These are phyloP conservation scores for Diplazon laetatorius DNA, from an alignment of 2,888 invertebrate genomes.

Conservation along the genomic window DNA sequence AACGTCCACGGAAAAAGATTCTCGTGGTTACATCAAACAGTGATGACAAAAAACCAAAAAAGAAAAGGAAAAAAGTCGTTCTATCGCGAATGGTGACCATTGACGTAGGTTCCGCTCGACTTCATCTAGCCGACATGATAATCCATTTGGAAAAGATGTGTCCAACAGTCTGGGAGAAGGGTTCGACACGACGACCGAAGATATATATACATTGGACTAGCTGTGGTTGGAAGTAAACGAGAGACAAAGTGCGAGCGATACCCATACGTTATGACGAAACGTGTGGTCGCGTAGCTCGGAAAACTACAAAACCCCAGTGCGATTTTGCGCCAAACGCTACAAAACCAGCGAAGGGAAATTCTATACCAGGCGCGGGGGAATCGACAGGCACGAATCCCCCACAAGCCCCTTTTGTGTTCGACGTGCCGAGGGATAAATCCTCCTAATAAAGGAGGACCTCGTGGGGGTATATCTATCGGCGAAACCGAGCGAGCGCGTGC, in stretches of 20 bases:
- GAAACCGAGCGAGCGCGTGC: conserved; percentile 62
- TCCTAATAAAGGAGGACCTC: conserved; percentile 79
- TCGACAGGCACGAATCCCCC: conserved; percentile 63
- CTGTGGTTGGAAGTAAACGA: conserved; percentile 18
- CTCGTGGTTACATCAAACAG: conserved; percentile 16
- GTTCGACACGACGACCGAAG: conserved; percentile 40
- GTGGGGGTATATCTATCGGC: conserved; percentile 77
- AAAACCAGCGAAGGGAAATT: too few relatives aligned
- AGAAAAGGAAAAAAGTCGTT: not conserved
- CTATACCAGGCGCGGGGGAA: conserved; percentile 44
- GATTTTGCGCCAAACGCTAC: conserved; percentile 2
- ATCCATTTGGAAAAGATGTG: conserved; percentile 58
- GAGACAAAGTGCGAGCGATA: conserved; percentile 50
- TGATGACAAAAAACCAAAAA: not conserved
- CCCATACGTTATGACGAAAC: not conserved
- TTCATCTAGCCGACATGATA: conserved; percentile 64
- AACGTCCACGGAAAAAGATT: conserved; percentile 3
- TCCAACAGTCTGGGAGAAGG: conserved; percentile 32
- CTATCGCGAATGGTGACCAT: conserved; percentile 19
- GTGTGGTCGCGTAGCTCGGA: conserved; percentile 28
- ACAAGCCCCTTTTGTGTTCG: conserved; percentile 73
- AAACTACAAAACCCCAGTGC: conserved; percentile 13
- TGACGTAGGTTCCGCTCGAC: conserved; percentile 52
- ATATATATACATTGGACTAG: conserved; percentile 30
- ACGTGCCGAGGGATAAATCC: conserved; percentile 78